Evolutionary conservation across 30 jellyfish, hydroid and myxozoan species (phyloP).

Genomic region (Catostylus mosaicus): DNA sequence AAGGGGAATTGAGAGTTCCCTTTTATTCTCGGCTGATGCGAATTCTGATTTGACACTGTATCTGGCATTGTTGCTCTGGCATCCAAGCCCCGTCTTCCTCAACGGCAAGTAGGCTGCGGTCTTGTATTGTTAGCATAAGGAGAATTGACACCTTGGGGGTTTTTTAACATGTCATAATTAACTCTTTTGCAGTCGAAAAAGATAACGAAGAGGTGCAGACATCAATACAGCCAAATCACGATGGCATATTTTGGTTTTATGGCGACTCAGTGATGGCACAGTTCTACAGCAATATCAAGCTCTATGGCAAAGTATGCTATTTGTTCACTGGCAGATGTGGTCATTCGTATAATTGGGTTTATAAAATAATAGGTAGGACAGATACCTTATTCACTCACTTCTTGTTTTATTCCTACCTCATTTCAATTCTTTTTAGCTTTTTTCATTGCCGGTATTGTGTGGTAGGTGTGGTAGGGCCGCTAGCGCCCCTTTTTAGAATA

Average conservation of each 20-base stretch:
- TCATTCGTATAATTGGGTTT: slow-evolving; percentile 79
- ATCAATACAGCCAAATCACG: slow-evolving; percentile 10
- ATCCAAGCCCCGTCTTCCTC: too few relatives aligned
- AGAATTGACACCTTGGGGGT: too few relatives aligned
- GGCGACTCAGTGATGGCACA: slow-evolving; percentile 92
- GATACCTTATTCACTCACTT: not conserved
- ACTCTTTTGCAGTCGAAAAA: not conserved
- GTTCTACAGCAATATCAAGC: slow-evolving; percentile 47
- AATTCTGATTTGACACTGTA: too few relatives aligned
- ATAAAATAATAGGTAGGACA: slow-evolving; percentile 57
- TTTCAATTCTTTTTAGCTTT: not conserved
- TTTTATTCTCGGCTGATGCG: too few relatives aligned
- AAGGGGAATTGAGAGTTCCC: too few relatives aligned
- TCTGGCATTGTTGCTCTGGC: too few relatives aligned
- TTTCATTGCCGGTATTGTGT: too few relatives aligned
- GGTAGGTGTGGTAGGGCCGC: too few relatives aligned
- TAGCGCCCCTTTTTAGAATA: too few relatives aligned
- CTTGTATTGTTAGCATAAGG: not conserved
- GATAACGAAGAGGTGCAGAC: not conserved
- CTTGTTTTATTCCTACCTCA: not conserved
- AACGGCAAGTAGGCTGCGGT: too few relatives aligned
- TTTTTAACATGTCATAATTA: not conserved
- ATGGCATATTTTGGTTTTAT: slow-evolving; percentile 68
- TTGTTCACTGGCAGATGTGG: slow-evolving; percentile 68
- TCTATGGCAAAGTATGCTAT: slow-evolving; percentile 58